A percentile compares a stretch with the other conserved stretches of the same genome.
Conservation (phyloP, 1,140 invertebrate genomes). For the Pogonomyrmex californicus region DNA sequence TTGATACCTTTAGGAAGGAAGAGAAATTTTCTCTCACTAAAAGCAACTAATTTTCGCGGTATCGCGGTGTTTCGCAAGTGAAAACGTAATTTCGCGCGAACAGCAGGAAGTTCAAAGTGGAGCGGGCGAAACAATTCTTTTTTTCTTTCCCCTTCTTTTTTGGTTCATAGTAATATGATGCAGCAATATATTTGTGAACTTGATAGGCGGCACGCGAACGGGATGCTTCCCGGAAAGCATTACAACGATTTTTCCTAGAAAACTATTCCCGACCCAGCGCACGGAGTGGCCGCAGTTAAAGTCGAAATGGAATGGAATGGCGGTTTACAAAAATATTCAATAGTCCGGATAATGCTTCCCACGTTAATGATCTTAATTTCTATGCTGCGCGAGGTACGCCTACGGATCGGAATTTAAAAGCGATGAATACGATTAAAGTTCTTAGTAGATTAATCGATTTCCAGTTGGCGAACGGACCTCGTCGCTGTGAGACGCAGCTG, state of each 20-base stretch:
- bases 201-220: conserved; percentile 33
- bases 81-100: conserved; percentile 11
- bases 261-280: neutral
- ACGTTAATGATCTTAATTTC: neutral
- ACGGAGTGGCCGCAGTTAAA: conserved; percentile 6
- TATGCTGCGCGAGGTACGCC: neutral
- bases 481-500: neutral
- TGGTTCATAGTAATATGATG: conserved; percentile 26
- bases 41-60: conserved; percentile 24
- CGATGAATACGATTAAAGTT: neutral
- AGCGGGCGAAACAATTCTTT: neutral
- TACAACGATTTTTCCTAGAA: conserved; percentile 44
- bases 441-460: conserved; percentile 10
- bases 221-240: conserved; percentile 10
- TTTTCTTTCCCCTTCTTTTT: neutral
- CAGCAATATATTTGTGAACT: conserved; percentile 28
- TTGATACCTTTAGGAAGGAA: neutral
- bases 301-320: neutral
- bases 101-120: conserved; percentile 24
- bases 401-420: too few species aligned
- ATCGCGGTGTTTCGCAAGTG: neutral
- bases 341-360: neutral
- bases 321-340: neutral
- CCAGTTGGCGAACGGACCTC: neutral
- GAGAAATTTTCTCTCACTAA: neutral